Base-by-base conservation (phyloP, 2,797 vertebrate species). In the Pristis pectinata region DNA sequence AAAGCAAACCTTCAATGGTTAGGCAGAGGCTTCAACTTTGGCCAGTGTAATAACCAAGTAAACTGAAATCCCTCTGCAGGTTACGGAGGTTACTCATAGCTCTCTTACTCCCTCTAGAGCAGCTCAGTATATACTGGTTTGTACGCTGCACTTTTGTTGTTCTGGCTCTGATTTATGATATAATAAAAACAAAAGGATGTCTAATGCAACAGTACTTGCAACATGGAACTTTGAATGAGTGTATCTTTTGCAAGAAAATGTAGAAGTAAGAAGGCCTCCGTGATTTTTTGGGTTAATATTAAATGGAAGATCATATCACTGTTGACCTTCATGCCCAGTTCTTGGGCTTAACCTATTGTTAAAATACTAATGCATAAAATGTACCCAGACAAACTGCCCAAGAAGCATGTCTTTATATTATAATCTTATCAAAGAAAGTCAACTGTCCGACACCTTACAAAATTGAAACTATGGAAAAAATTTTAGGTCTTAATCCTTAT, bases 61-160 rank as follows among this genome's bases (percentile, higher is more conserved):
- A 64, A 34, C 56, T 19, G 15, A n/a, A 67, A 91, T 67, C 61
- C 64, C 41, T 61, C n/a, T 41, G 61, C 87, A 67, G 13, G 61
- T 72, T 72, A 91, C 85, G 61, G 9, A 41, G n/a, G 22, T 76
- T 56, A 74, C 92, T 34, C 70, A 17, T 92, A 94, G 92, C 92
- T 76, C 92, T 94, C 92, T 94, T 34, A 74, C 92, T 94, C 92
- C 92, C 92, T 53, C 92, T 94, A 53, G 92, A 74, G 92, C 7
- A 15, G 24, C 9, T 93, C 44, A 34, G 24, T 34, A 93, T 34
- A 93, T 49, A 74, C 41, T 27, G 67, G 59, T 27, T 22, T 91
- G n/a, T 67, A 11, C 22, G 19, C 87, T 61, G 56, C 30, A 89
- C 56, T 17, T 89, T n/a, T 30, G 34, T 53, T 30, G 49, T 27